phyloP scores from a whole-genome alignment of 23 tunicate genomes.

The Aplidium turbinatum region DNA sequence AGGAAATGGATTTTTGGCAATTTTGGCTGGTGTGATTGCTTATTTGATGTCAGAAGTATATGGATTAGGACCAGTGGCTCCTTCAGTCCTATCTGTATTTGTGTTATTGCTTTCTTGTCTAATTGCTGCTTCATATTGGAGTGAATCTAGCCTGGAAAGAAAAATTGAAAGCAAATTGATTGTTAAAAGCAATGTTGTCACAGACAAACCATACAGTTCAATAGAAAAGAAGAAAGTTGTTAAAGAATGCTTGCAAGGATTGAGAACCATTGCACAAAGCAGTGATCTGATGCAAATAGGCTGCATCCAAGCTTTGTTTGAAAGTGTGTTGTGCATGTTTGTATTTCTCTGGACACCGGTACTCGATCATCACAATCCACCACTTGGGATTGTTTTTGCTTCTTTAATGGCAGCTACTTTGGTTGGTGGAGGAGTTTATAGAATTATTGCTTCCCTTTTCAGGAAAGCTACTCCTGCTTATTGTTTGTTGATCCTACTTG shows the following conservation, averaged over 20 bases:
- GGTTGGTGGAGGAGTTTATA: constrained; percentile 50
- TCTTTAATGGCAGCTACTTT: constrained; percentile 89
- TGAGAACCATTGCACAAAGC: constrained; percentile 44
- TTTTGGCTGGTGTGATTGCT: constrained; percentile 78
- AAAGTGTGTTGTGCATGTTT: constrained; percentile 90
- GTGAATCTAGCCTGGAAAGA: neutral
- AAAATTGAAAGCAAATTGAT: neutral
- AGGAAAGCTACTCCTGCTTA: constrained; percentile 3
- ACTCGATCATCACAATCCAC: constrained; percentile 93
- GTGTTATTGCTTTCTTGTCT: constrained; percentile 33
- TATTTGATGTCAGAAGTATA: constrained; percentile 76
- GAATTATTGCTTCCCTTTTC: constrained; percentile 5
- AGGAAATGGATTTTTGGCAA: constrained; percentile 63
- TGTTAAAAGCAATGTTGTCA: neutral
- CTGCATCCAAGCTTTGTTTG: constrained; percentile 79
- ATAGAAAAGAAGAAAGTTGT: constrained; percentile 28
- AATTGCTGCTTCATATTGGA: constrained; percentile 53
- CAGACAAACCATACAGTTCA: neutral
- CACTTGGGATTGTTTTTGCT: constrained; percentile 93
- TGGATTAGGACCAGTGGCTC: constrained; percentile 82
- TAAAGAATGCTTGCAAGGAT: constrained; percentile 27
- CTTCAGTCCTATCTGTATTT: constrained; percentile 75
- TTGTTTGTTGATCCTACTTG: constrained; percentile 11
- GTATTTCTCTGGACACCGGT: constrained; percentile 99
- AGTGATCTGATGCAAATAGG: constrained; percentile 54